Evolutionary conservation across 2,113 vertebrate species (phyloP).

Genomic region (Copsychus sechellarum): DNA sequence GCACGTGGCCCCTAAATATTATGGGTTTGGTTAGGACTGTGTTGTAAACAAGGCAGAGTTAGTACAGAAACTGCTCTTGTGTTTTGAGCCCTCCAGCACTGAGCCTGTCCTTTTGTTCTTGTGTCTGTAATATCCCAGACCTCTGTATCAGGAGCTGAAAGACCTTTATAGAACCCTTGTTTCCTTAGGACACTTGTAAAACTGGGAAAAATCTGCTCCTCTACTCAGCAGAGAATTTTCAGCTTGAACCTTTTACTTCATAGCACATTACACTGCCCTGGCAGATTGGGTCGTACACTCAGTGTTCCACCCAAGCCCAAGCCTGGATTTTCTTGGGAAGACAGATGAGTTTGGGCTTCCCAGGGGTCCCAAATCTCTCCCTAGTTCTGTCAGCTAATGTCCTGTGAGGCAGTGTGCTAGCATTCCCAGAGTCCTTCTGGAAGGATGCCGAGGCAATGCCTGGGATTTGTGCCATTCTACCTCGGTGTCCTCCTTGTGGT

Average conservation of each 20-base stretch:
- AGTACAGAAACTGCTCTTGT: neutral
- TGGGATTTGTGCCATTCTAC: neutral
- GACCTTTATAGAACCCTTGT: neutral
- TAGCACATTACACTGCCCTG: neutral
- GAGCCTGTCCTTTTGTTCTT: neutral
- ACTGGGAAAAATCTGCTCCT: neutral
- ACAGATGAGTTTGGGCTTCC: neutral
- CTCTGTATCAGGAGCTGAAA: neutral
- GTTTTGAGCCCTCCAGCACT: neutral
- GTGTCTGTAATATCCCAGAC: neutral
- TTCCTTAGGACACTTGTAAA: neutral
- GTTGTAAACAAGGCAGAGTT: neutral
- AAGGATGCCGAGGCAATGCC: neutral
- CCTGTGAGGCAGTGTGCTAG: neutral
- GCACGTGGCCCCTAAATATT: neutral
- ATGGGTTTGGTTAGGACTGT: neutral
- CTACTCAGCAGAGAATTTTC: neutral
- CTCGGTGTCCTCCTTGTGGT: accelerated
- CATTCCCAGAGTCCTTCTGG: neutral
- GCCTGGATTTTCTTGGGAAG: neutral
- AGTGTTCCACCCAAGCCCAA: neutral
- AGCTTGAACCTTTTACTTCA: neutral
- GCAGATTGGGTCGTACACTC: accelerated
- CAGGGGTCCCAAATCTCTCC: neutral
- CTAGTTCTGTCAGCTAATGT: neutral